phyloP scores from a whole-genome alignment of 2,113 vertebrate species.

The Tenrec ecaudatus region DNA sequence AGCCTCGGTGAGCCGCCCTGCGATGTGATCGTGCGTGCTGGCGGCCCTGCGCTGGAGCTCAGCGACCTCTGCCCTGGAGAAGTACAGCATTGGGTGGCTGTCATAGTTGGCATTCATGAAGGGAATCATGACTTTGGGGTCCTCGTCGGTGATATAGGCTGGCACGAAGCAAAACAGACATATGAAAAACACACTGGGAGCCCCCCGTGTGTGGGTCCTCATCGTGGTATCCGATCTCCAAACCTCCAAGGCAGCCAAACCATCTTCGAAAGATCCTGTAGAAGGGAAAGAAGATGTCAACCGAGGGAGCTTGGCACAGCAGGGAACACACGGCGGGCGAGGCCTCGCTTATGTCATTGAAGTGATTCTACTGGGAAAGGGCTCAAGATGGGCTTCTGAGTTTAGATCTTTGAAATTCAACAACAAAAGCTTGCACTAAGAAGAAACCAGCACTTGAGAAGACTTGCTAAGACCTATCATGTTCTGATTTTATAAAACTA shows the following conservation, averaged over 20 bases:
- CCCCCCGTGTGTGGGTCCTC: constrained; percentile 97
- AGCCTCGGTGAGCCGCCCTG: constrained; percentile 89
- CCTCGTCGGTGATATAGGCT: constrained; percentile 81
- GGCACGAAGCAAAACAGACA: constrained; percentile 89
- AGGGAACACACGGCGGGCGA: background rate
- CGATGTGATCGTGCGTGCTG: constrained; percentile 91
- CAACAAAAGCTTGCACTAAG: background rate
- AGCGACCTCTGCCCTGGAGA: constrained; percentile 90
- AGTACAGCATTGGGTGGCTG: constrained; percentile 97
- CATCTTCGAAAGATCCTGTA: constrained; percentile 90
- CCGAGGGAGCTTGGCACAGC: background rate
- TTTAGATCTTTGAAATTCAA: background rate
- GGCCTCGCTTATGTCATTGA: background rate
- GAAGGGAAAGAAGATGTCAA: constrained; percentile 55
- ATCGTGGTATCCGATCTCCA: constrained; percentile 95
- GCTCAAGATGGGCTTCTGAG: background rate
- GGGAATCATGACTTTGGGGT: constrained; percentile 89
- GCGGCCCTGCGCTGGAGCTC: constrained; percentile 88
- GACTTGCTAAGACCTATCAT: background rate
- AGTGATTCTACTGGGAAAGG: background rate
- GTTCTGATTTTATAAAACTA: background rate
- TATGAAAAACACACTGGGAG: constrained; percentile 98
- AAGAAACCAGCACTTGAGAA: constrained; percentile 2
- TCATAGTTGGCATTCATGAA: constrained; percentile 96
- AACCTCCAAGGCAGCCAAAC: constrained; percentile 86